Evolutionary conservation across 1,140 invertebrate genomes (phyloP).

Genomic region (Teleopsis dalmanni): DNA sequence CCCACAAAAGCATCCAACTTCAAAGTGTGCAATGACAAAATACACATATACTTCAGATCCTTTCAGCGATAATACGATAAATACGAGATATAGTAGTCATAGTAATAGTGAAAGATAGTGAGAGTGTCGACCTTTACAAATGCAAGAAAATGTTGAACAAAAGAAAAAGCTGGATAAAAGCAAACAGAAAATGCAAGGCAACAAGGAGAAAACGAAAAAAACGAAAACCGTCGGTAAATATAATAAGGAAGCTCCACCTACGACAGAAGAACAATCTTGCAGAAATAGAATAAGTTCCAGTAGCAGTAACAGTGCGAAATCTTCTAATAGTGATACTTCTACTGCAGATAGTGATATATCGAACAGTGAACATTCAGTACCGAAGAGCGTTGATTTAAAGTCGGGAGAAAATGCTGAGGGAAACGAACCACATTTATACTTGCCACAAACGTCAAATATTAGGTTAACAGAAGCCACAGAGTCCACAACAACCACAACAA

Average conservation of each 20-base stretch:
- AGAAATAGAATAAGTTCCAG: conserved; percentile 10
- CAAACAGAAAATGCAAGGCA: conserved; percentile 9
- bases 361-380: too few species aligned
- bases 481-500: background rate
- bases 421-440: background rate
- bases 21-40: too few species aligned
- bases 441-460: background rate
- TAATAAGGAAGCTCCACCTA: conserved; percentile 17
- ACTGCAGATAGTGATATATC: background rate
- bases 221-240: conserved; percentile 3
- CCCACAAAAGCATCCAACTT: too few species aligned
- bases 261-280: background rate
- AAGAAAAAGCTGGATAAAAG: conserved; percentile 19
- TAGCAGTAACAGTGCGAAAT: background rate
- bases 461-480: background rate
- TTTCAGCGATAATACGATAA: too few species aligned
- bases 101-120: too few species aligned
- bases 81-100: too few species aligned
- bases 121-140: conserved; percentile 11
- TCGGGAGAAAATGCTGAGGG: background rate
- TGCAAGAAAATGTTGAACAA: conserved; percentile 32
- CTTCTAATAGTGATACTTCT: background rate
- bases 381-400: too few species aligned
- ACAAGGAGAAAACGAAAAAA: conserved; percentile 23
- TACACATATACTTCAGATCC: too few species aligned